Conservation (phyloP, 2,797 vertebrate genomes). For the Ataeniobius toweri region DNA sequence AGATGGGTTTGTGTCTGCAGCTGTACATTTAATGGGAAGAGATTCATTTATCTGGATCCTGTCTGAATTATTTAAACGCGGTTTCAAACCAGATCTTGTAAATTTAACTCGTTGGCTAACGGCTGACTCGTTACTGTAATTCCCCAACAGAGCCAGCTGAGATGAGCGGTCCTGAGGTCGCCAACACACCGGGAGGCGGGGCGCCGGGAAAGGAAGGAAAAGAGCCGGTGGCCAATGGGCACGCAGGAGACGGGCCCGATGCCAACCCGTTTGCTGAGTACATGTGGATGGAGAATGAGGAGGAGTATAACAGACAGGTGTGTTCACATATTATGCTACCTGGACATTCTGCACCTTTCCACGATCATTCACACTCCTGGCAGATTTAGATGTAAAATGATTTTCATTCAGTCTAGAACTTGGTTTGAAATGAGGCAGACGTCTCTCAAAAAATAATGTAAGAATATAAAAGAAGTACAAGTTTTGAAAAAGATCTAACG, state of each 20-base stretch:
- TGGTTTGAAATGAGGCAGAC: no score
- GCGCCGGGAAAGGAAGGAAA: constrained; percentile 82
- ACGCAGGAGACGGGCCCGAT: constrained; percentile 85
- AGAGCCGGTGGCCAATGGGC: constrained; percentile 84
- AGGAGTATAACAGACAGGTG: constrained; percentile 96
- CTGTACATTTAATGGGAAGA: constrained; percentile 15
- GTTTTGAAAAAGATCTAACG: no score
- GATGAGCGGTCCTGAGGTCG: constrained; percentile 92
- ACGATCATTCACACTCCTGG: no score
- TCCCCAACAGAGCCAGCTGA: constrained; percentile 81
- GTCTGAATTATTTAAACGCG: background rate
- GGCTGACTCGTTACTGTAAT: background rate
- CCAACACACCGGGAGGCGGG: constrained; percentile 82
- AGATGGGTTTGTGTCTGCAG: background rate
- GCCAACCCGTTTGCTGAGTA: constrained; percentile 94
- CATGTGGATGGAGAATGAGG: constrained; percentile 99
- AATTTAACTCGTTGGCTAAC: background rate
- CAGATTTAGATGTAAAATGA: no score
- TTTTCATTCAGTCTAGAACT: no score
- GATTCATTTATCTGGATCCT: constrained; percentile 24
- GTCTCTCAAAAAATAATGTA: no score
- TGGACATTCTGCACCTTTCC: background rate
- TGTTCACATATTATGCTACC: background rate
- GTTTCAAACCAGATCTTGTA: background rate
- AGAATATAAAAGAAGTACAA: no score